These are phyloP conservation scores for Rostratula benghalensis DNA, from an alignment of 2,113 vertebrate species.

Conservation along the genomic window DNA sequence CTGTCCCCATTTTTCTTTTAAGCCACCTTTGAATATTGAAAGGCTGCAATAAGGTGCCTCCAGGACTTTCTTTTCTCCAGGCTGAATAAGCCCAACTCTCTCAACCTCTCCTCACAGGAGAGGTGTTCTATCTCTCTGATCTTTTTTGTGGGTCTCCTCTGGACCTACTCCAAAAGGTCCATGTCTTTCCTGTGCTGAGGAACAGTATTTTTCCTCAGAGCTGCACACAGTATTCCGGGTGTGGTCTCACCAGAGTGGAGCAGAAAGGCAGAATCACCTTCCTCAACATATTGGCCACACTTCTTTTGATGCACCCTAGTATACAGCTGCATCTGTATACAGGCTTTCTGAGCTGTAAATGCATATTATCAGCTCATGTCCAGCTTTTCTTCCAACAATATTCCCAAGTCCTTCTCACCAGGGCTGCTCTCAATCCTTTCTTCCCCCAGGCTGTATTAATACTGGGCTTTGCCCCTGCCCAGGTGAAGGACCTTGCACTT, in stretches of 20 bases:
- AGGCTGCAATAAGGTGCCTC: not conserved
- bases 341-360: not conserved
- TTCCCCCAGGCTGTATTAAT: not conserved
- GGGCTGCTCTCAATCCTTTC: not conserved
- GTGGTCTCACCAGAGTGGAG: not conserved
- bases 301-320: not conserved
- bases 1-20: not conserved
- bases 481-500: not conserved
- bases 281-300: not conserved
- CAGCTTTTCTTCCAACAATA: not conserved
- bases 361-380: not conserved
- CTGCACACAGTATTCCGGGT: not conserved
- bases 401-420: not conserved
- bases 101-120: not conserved
- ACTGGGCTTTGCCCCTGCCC: not conserved
- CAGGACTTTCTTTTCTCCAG: not conserved
- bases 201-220: too few species aligned
- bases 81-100: not conserved
- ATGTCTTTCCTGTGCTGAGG: not conserved
- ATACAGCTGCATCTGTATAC: too few species aligned
- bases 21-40: not conserved
- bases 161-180: not conserved
- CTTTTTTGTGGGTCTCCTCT: not conserved
- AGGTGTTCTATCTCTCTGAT: not conserved
- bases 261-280: not conserved